A percentile compares a stretch with the other conserved stretches of the same genome.
phyloP scores from a whole-genome alignment of 2,888 invertebrate species.

The Nomada ruficornis region DNA sequence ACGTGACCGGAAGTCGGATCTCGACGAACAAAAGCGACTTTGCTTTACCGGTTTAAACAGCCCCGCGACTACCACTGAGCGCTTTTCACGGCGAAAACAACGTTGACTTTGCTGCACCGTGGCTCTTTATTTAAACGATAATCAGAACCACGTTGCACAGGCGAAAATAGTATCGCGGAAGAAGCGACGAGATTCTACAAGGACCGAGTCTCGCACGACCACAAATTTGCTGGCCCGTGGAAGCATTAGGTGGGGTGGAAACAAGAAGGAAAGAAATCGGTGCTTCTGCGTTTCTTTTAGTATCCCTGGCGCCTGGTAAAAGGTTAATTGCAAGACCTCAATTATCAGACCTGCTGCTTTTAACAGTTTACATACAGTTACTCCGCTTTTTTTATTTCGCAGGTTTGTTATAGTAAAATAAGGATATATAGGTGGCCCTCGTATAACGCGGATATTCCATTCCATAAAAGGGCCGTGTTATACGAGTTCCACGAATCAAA shows the following conservation, averaged over 20 bases:
- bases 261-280: slow-evolving; percentile 11
- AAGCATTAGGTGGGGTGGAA: background rate
- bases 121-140: slow-evolving; percentile 14
- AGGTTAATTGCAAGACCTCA: background rate
- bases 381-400: background rate
- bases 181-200: background rate
- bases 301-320: background rate
- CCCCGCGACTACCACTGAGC: background rate
- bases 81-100: background rate
- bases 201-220: background rate
- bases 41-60: background rate
- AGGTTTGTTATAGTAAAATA: too few relatives aligned
- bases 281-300: background rate
- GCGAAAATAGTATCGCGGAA: background rate
- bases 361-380: background rate
- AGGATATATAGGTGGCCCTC: too few relatives aligned
- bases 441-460: too few relatives aligned
- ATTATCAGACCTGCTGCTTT: slow-evolving; percentile 4
- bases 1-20: slow-evolving; percentile 38
- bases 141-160: background rate
- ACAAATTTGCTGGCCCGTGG: background rate
- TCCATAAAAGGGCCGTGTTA: too few relatives aligned
- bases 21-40: slow-evolving; percentile 5
- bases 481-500: too few relatives aligned
- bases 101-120: background rate